phyloP scores from a whole-genome alignment of 2,888 invertebrate species.

The Drosophila quinaria region DNA sequence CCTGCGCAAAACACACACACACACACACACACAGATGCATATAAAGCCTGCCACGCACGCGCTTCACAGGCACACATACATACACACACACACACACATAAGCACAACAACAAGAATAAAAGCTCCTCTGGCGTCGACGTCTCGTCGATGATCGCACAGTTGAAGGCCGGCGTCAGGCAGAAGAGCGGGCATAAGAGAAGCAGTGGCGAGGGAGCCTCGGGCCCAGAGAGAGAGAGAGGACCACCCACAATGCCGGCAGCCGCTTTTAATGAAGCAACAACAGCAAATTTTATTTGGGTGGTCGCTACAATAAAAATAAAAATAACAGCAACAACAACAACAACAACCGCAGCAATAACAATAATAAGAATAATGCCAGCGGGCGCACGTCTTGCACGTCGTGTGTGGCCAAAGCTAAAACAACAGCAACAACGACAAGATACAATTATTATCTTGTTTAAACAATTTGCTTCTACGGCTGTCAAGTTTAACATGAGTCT shows the following conservation, averaged over 20 bases:
- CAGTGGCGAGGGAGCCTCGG: slow-evolving; percentile 24
- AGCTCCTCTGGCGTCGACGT: slow-evolving; percentile 58
- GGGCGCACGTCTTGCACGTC: slow-evolving; percentile 40
- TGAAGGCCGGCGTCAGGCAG: slow-evolving; percentile 69
- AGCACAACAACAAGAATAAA: slow-evolving; percentile 45
- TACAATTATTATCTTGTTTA: slow-evolving; percentile 41
- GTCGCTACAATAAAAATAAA: slow-evolving; percentile 63
- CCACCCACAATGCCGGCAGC: slow-evolving; percentile 75
- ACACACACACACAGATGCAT: slow-evolving; percentile 18
- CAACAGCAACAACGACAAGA: slow-evolving; percentile 28
- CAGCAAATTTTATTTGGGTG: slow-evolving; percentile 71
- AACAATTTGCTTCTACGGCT: slow-evolving; percentile 29
- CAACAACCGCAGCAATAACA: slow-evolving; percentile 54
- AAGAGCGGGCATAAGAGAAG: slow-evolving; percentile 13
- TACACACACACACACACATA: slow-evolving; percentile 12
- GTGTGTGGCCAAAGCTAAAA: slow-evolving; percentile 64
- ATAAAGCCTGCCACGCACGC: slow-evolving; percentile 69
- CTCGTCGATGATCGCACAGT: slow-evolving; percentile 41
- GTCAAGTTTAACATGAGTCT: slow-evolving; percentile 1
- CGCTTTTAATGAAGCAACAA: slow-evolving; percentile 74
- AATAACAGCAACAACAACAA: slow-evolving; percentile 44
- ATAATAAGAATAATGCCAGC: slow-evolving; percentile 56
- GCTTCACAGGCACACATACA: slow-evolving; percentile 44
- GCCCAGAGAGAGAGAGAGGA: slow-evolving; percentile 28
- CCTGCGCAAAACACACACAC: slow-evolving; percentile 41